These are phyloP conservation scores for Bufo gargarizans DNA, from an alignment of 2,113 vertebrate genomes.

Conservation along the genomic window DNA sequence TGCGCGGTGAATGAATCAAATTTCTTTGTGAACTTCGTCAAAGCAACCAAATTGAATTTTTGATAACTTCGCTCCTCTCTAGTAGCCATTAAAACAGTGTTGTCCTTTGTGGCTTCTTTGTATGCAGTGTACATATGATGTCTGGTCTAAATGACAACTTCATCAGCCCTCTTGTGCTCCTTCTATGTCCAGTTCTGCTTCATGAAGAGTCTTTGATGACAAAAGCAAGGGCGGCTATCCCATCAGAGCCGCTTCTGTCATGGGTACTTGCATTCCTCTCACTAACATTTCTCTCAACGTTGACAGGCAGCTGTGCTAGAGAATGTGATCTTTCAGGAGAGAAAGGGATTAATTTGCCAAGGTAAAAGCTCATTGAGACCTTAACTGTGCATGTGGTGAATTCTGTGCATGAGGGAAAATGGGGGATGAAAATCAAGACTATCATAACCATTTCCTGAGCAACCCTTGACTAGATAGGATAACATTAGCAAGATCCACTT, in stretches of 20 bases:
- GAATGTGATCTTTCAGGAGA: slow-evolving; percentile 56
- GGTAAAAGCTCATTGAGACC: slow-evolving; percentile 54
- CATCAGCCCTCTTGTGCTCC: slow-evolving; percentile 14
- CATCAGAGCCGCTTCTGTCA: slow-evolving; percentile 53
- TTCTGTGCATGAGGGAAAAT: slow-evolving; percentile 40
- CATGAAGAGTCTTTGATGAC: slow-evolving; percentile 55
- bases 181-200: slow-evolving; percentile 53
- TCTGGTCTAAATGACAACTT: slow-evolving; percentile 27
- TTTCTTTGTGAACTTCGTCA: too few relatives aligned
- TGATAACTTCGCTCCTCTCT: too few relatives aligned
- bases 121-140: slow-evolving; percentile 17
- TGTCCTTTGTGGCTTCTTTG: not conserved
- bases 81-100: not conserved
- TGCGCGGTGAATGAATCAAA: too few relatives aligned
- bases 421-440: not conserved
- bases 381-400: slow-evolving; percentile 52
- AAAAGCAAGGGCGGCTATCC: slow-evolving; percentile 58
- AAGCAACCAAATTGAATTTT: too few relatives aligned
- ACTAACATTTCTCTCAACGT: slow-evolving; percentile 57
- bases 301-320: slow-evolving; percentile 56
- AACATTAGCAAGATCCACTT: not conserved
- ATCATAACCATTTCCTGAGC: slow-evolving; percentile 30
- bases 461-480: not conserved
- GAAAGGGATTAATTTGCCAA: slow-evolving; percentile 57
- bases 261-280: slow-evolving; percentile 55